Evolutionary conservation across 2,888 invertebrate genomes (phyloP), one percentile per base, ranked within the genome.

Genomic region (Nasonovia ribisnigri): DNA sequence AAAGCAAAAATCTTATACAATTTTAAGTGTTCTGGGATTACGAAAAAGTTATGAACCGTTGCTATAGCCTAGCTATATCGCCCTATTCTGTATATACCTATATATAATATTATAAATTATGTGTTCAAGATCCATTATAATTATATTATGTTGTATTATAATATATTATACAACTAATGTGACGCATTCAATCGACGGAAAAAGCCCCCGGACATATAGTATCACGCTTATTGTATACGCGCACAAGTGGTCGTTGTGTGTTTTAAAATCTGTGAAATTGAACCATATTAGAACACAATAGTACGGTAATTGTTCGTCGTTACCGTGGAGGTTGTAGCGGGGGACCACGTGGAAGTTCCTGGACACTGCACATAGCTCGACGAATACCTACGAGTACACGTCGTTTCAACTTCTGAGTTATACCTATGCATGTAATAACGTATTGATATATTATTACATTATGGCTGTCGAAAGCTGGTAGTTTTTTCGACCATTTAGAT

Each of bases 191-290:
- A 57, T 16, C 1, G 67, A 67, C n/a, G 6, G n/a, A 46, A 36
- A 77, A 36, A 24, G 36, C 20, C 36, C 1, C 77, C 77, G 77
- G 77, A 77, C 77, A 77, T 8, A n/a, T 8, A n/a, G 11, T 29
- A n/a, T 67, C n/a, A n/a, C 36, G 36, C 36, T 24, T 24, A 20
- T 36, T 77, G 77, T 77, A 77, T 8, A 36, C 77, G 36, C 6
- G 0, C 36, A 77, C 36, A 77, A 77, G 77, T 77, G 42, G 57
- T 43, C 29, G 60, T 60, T 90, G 89, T 88, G 90, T 90, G 90
- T 90, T 90, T 90, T 77, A 90, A 67, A 90, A 90, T 90, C 90
- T 87, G 86, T 92, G 92, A 92, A 92, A 92, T 92, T 92, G 92
- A 92, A 92, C 92, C 92, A 87, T 87, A 92, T 92, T 87, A 48